Evolutionary conservation across 2,797 vertebrate species (phyloP).

Genomic region (Neosalanx taihuensis): DNA sequence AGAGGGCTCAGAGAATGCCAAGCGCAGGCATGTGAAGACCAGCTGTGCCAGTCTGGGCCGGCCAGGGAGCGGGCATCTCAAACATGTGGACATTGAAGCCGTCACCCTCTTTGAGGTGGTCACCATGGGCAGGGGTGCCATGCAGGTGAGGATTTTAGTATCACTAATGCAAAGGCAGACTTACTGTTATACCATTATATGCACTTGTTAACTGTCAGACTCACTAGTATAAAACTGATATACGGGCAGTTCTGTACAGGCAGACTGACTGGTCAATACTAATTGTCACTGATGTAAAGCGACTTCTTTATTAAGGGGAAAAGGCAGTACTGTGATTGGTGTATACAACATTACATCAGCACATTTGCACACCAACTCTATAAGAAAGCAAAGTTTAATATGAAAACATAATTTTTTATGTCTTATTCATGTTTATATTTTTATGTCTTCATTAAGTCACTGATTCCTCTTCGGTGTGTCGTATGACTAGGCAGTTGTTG

Average conservation of each 20-base stretch:
- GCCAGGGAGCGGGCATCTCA: constrained; percentile 52
- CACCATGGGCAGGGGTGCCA: constrained; percentile 84
- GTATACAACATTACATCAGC: background rate
- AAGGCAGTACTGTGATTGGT: no score
- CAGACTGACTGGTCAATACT: no score
- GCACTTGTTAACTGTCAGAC: background rate
- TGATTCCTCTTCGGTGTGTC: constrained; percentile 12
- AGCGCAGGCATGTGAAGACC: constrained; percentile 61
- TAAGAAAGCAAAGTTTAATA: background rate
- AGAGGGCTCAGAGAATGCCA: constrained; percentile 76
- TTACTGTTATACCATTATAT: background rate
- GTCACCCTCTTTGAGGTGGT: constrained; percentile 91
- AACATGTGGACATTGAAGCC: constrained; percentile 74
- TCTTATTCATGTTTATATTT: background rate
- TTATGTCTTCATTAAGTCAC: constrained; percentile 7
- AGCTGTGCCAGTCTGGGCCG: constrained; percentile 43
- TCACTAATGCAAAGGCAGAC: background rate
- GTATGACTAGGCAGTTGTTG: constrained; percentile 80
- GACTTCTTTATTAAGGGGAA: no score
- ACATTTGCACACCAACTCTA: background rate
- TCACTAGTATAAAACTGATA: background rate
- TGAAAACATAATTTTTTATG: background rate
- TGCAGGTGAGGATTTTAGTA: constrained; percentile 74
- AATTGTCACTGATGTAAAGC: no score
- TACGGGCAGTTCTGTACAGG: no score